Percentiles rank a stretch among this genome's conserved stretches.
Conservation (phyloP, 2,888 invertebrate genomes). For the Saturnia pavonia region DNA sequence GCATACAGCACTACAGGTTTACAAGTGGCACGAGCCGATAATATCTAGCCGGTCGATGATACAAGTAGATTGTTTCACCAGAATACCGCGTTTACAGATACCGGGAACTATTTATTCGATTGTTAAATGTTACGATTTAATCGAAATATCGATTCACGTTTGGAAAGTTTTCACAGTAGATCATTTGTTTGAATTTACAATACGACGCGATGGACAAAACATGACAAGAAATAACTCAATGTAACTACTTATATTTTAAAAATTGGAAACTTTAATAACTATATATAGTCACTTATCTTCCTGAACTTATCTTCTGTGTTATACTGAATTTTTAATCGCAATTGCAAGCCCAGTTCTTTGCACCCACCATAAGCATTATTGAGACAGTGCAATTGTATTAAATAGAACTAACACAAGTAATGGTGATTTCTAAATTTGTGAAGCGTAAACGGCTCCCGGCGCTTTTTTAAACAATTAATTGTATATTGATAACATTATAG, state of each 20-base stretch:
- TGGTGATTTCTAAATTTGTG: no score
- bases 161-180: constrained; percentile 45
- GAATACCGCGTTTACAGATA: constrained; percentile 56
- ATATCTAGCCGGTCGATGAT: constrained; percentile 72
- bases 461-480: no score
- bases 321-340: no score
- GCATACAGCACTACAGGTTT: constrained; percentile 55
- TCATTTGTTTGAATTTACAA: constrained; percentile 31
- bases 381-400: no score
- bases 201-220: neutral
- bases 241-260: neutral
- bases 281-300: no score
- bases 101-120: constrained; percentile 55
- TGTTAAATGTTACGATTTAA: constrained; percentile 57
- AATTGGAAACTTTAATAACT: neutral
- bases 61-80: constrained; percentile 77
- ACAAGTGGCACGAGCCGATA: constrained; percentile 80
- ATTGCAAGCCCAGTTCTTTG: no score
- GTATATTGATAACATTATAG: no score
- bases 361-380: no score
- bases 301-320: no score
- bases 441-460: no score
- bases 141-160: constrained; percentile 60
- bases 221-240: neutral
- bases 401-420: no score